A percentile compares a stretch with the other conserved stretches of the same genome.
Evolutionary conservation across 2,888 invertebrate genomes (phyloP).

Genomic region (Acrobasis suavella): DNA sequence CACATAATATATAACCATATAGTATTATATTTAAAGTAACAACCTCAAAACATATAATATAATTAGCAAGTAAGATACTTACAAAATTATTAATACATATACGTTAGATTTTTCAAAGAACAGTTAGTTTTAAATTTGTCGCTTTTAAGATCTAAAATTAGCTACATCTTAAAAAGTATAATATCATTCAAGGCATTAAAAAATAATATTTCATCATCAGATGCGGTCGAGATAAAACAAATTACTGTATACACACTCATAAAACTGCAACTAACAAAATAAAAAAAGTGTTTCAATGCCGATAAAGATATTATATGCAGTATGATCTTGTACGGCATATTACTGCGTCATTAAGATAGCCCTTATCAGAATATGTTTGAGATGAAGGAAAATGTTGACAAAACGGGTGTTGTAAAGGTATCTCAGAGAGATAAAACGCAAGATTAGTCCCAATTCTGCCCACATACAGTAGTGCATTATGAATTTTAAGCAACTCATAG

Average conservation of each 20-base stretch:
- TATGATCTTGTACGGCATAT: slow-evolving; percentile 54
- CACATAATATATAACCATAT: no score
- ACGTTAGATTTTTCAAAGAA: no score
- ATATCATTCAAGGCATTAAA: neutral
- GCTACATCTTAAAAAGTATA: no score
- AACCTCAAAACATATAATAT: no score
- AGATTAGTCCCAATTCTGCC: slow-evolving; percentile 60
- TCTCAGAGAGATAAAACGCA: slow-evolving; percentile 55
- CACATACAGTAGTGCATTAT: slow-evolving; percentile 67
- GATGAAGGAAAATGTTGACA: slow-evolving; percentile 59
- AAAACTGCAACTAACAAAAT: slow-evolving; percentile 56
- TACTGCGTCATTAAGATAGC: slow-evolving; percentile 67
- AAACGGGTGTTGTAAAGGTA: slow-evolving; percentile 52
- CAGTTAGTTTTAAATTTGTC: no score
- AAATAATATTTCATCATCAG: slow-evolving; percentile 20
- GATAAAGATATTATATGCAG: slow-evolving; percentile 63
- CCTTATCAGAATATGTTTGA: slow-evolving; percentile 57
- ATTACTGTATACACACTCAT: slow-evolving; percentile 46
- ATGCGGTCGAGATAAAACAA: slow-evolving; percentile 50
- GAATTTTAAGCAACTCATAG: slow-evolving; percentile 59
- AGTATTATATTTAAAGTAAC: no score
- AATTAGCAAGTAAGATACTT: no score
- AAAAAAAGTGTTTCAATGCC: slow-evolving; percentile 55
- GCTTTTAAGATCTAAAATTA: no score
- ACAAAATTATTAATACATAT: no score